Evolutionary conservation across 2,888 invertebrate species (phyloP), one percentile per base, ranked within the genome.

Genomic region (Chrysina gloriosa): DNA sequence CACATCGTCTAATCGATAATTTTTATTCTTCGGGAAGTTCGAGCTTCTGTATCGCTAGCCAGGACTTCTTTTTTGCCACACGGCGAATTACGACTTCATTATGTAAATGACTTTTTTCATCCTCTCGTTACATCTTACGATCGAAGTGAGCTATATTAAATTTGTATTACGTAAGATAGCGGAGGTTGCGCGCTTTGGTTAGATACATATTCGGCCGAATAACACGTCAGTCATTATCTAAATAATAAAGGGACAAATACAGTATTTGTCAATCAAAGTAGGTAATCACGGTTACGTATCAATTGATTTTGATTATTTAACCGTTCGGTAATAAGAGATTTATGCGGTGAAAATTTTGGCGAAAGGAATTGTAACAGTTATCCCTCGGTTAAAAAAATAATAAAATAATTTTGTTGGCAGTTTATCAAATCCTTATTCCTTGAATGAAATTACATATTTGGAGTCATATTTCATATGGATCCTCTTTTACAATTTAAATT

Each of bases 171-270:
- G 45, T 16, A 45, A 45, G 45, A 21, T 45, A 45, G 7, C 45
- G 45, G 21, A 7, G 19, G 9, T 45, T 1, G 7, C 11, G 14
- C 9, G 19, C 7, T 45, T 9, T 21, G 19, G 45, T 21, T 21
- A 42, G 14, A 45, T 16, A 45, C 9, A 21, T 16, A 21, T 45
- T 45, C 21, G 21, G 19, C 9, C 9, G 45, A 45, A 45, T n/a
- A 45, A 45, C 45, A 45, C 45, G 45, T 45, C 45, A 45, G 45
- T 21, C 45, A 45, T 45, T 45, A 45, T 45, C 45, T 45, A 23
- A 45, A 45, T 45, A 45, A 45, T 45, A 45, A 45, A 21, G 21
- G 45, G 9, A 21, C 16, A 45, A 21, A 45, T 45, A 45, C 19
- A 45, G 21, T 45, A 45, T 45, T 45, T 21, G 45, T 45, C 45